Evolutionary conservation across 2,888 invertebrate genomes (phyloP), one percentile per base, ranked within the genome.

Genomic region (Quadriops clusia): DNA sequence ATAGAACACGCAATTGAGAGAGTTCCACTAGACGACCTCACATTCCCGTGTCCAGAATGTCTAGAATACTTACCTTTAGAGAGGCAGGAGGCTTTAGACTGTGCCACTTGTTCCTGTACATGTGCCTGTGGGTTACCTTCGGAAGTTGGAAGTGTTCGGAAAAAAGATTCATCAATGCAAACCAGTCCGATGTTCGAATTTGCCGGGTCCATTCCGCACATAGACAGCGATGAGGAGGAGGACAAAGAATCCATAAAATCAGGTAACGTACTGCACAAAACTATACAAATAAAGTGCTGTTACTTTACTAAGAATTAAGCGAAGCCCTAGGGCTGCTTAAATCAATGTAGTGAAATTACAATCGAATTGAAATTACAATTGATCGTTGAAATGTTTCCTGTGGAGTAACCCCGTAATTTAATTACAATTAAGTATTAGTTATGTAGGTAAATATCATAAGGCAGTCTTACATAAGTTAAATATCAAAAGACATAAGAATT

Each of bases 151-250:
- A n/a, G n/a, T n/a, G 56, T 61, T 15, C 49, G 56, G 28, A 58
- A 51, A 39, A 60, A 56, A 38, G 64, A 64, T 45, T 54, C 57
- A 12, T 57, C 60, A 20, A 64, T 64, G 34, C 63, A 65, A 46
- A 63, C 65, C 38, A 63, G 63, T 53, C 63, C 71, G 39, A 69
- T 72, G 57, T 76, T 75, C 54, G 76, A 75, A 53, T 62, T 74
- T 46, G 76, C 72, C 30, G 72, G 72, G 16, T 67, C 70, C 23
- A 76, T 77, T 58, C 77, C 77, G 37, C 77, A 77, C 56, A 77
- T 77, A 45, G 77, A 78, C 58, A 77, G 77, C 53, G 77, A 77
- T 48, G 77, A 77, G 46, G 77, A 77, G 52, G 70, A 70, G 43
- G 68, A 60, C 38, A 54, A 55, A 38, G 58, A 58, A 13, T 53